A percentile compares a stretch with the other conserved stretches of the same genome.
Evolutionary conservation across 2,888 invertebrate species (phyloP).

Genomic region (Erynnis tages): DNA sequence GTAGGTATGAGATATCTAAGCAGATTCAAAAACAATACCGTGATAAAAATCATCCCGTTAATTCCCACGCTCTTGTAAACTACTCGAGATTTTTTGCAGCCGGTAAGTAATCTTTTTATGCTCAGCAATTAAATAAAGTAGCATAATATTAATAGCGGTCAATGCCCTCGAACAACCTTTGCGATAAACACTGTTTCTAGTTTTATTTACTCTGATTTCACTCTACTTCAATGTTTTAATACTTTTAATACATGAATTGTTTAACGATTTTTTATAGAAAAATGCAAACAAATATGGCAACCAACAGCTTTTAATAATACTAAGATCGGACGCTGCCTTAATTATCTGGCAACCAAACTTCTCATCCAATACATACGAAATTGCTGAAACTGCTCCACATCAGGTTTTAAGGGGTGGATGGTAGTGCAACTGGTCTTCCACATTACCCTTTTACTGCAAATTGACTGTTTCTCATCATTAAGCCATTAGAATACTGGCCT

Average conservation of each 20-base stretch:
- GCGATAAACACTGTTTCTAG: constrained; percentile 54
- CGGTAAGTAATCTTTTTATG: constrained; percentile 11
- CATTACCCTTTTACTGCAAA: too few relatives aligned
- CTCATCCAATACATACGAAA: too few relatives aligned
- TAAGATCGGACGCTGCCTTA: too few relatives aligned
- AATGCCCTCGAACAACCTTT: constrained; percentile 39
- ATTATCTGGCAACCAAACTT: too few relatives aligned
- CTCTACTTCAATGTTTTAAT: background rate
- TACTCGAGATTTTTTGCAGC: constrained; percentile 8
- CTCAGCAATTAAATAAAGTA: constrained; percentile 12
- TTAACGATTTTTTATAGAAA: too few relatives aligned
- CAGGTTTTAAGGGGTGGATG: too few relatives aligned
- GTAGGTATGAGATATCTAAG: background rate
- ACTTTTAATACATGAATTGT: too few relatives aligned
- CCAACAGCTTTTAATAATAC: too few relatives aligned
- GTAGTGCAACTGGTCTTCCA: too few relatives aligned
- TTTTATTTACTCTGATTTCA: constrained; percentile 53
- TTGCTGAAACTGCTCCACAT: too few relatives aligned
- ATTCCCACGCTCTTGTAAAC: constrained; percentile 19
- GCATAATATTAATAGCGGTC: constrained; percentile 40
- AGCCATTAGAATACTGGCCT: background rate
- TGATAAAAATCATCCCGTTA: constrained; percentile 7
- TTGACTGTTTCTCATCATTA: too few relatives aligned
- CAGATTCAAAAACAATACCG: constrained; percentile 5
- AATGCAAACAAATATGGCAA: too few relatives aligned